phyloP scores from a whole-genome alignment of 2,113 vertebrate species.

The Microtus oregoni region DNA sequence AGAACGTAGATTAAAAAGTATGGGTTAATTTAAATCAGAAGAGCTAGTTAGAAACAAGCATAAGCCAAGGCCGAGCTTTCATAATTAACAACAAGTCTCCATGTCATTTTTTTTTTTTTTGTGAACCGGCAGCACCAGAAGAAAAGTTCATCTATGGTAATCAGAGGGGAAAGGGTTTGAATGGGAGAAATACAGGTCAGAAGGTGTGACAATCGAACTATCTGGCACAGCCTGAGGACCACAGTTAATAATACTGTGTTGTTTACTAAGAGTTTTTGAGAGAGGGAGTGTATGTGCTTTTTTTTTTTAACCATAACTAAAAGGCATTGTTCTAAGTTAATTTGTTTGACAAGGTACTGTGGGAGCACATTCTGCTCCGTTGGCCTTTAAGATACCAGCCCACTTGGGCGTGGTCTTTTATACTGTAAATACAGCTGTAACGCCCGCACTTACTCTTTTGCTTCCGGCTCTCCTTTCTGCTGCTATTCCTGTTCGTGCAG shows the following conservation, averaged over 20 bases:
- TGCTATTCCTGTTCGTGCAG: no score
- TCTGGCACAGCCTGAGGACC: neutral
- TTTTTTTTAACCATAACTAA: neutral
- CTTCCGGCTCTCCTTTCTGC: rapidly evolving
- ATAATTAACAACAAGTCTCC: neutral
- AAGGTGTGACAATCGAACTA: neutral
- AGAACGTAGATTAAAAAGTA: neutral
- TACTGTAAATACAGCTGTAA: no score
- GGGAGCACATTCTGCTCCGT: no score
- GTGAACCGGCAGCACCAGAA: neutral
- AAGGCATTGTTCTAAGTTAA: neutral
- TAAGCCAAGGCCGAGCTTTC: neutral
- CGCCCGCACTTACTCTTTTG: no score
- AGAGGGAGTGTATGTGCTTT: neutral
- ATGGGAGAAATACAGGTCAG: neutral
- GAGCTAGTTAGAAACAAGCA: neutral
- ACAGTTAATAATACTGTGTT: neutral
- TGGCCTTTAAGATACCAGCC: no score
- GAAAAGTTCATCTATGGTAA: neutral
- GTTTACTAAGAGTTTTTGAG: neutral
- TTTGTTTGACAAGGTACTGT: neutral
- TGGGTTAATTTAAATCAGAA: neutral
- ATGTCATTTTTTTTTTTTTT: neutral
- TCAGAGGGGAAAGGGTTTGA: neutral
- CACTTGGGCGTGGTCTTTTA: no score